Evolutionary conservation across 2,888 invertebrate genomes (phyloP), one percentile per base, ranked within the genome.

Genomic region (Alsophila aescularia): DNA sequence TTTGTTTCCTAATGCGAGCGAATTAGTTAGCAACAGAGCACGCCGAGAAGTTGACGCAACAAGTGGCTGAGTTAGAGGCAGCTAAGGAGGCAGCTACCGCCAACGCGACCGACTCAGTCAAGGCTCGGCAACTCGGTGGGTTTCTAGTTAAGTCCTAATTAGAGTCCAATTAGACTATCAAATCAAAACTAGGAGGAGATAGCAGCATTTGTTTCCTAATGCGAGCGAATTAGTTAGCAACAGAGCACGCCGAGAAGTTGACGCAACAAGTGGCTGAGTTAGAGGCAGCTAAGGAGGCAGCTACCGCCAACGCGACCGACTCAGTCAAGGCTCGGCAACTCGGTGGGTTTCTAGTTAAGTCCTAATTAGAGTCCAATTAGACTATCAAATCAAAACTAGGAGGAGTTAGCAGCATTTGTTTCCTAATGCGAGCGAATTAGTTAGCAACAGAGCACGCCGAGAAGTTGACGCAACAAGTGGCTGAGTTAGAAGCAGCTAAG

Each of bases 371-470:
- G n/a, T n/a, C n/a, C n/a, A n/a, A n/a, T n/a, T n/a, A n/a, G n/a
- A n/a, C n/a, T n/a, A n/a, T n/a, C n/a, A n/a, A n/a, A n/a, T n/a
- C n/a, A n/a, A n/a, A n/a, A n/a, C n/a, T n/a, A n/a, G n/a, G n/a
- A n/a, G n/a, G n/a, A n/a, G n/a, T n/a, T n/a, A n/a, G n/a, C n/a
- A n/a, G n/a, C n/a, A n/a, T n/a, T n/a, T n/a, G n/a, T n/a, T n/a
- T n/a, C n/a, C n/a, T n/a, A n/a, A n/a, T n/a, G n/a, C n/a, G n/a
- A n/a, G n/a, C n/a, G n/a, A n/a, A n/a, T n/a, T n/a, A n/a, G n/a
- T n/a, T n/a, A n/a, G n/a, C n/a, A n/a, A n/a, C n/a, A n/a, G 90
- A 90, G 31, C 79, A 83, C 0, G 85, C 71, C 0, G 92, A 92
- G 47, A 87, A 82, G 42, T 53, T 92, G 2, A 44, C 81, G 0